Conservation (phyloP, 2,797 vertebrate genomes). For the Vireo griseus region DNA sequence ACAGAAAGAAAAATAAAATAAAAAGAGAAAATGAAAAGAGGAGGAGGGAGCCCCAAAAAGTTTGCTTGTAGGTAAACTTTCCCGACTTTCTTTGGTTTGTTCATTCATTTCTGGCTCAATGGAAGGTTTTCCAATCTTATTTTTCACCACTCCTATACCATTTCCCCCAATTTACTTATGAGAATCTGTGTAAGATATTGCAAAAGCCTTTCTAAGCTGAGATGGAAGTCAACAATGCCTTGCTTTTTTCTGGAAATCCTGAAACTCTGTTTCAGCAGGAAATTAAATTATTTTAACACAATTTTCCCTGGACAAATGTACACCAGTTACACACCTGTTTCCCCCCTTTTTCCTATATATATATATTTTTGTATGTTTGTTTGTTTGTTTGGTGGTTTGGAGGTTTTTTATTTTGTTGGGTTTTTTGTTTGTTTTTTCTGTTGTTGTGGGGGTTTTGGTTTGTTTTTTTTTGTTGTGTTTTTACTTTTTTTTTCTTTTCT, state of each 20-base stretch:
- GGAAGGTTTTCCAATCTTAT: not conserved
- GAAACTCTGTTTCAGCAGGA: not conserved
- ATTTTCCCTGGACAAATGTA: not conserved
- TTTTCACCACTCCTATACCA: not conserved
- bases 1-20: not conserved
- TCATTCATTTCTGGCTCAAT: not conserved
- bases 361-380: no score
- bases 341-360: rapidly evolving
- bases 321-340: not conserved
- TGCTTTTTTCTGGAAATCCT: not conserved
- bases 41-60: not conserved
- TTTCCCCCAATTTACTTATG: not conserved
- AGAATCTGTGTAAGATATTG: not conserved
- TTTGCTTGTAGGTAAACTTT: not conserved
- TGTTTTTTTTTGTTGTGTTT: no score
- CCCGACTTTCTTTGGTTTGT: not conserved
- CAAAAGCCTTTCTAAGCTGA: not conserved
- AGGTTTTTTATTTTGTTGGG: not conserved
- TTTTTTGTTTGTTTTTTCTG: not conserved
- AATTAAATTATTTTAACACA: not conserved
- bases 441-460: not conserved
- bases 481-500: no score
- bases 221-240: not conserved
- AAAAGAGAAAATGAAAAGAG: not conserved
- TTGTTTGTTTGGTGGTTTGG: not conserved